These are phyloP conservation scores for Oncorhynchus nerka DNA, from an alignment of 2,113 vertebrate genomes.

Conservation along the genomic window DNA sequence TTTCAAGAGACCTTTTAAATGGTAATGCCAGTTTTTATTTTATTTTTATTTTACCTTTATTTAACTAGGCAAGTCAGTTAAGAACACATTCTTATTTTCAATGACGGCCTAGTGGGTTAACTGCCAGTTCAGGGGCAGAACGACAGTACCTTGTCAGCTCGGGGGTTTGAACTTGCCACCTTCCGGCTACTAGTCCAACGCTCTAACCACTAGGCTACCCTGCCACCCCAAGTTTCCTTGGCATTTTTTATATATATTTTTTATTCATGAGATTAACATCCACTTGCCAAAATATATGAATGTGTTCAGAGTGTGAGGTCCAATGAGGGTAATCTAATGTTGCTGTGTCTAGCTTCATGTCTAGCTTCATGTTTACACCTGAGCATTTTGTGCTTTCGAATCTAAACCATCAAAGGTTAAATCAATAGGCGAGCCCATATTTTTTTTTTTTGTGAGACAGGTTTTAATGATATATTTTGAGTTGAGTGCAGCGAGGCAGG, in stretches of 20 bases:
- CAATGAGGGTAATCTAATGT: neutral
- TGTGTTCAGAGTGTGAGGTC: neutral
- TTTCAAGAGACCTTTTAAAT: neutral
- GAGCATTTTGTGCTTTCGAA: neutral
- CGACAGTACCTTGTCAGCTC: too few relatives aligned
- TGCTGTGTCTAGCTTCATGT: neutral
- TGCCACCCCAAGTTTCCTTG: neutral
- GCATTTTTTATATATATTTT: too few relatives aligned
- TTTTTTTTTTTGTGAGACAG: conserved; percentile 12
- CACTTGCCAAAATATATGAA: neutral
- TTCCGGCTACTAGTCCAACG: too few relatives aligned
- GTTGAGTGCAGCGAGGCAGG: conserved; percentile 43
- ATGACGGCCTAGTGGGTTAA: too few relatives aligned
- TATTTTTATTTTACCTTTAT: too few relatives aligned
- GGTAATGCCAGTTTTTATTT: neutral
- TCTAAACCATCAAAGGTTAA: conserved; percentile 7
- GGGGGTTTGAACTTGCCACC: too few relatives aligned
- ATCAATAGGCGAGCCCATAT: conserved; percentile 28
- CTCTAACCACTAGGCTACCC: too few relatives aligned
- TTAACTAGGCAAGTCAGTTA: too few relatives aligned
- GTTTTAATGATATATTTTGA: conserved; percentile 6
- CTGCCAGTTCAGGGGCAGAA: too few relatives aligned
- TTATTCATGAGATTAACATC: neutral
- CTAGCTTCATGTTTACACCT: neutral
- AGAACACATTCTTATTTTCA: too few relatives aligned